Percentiles rank a stretch among this genome's conserved stretches.
These are phyloP conservation scores for Periplaneta americana DNA, from an alignment of 1,140 invertebrate species.

Conservation along the genomic window DNA sequence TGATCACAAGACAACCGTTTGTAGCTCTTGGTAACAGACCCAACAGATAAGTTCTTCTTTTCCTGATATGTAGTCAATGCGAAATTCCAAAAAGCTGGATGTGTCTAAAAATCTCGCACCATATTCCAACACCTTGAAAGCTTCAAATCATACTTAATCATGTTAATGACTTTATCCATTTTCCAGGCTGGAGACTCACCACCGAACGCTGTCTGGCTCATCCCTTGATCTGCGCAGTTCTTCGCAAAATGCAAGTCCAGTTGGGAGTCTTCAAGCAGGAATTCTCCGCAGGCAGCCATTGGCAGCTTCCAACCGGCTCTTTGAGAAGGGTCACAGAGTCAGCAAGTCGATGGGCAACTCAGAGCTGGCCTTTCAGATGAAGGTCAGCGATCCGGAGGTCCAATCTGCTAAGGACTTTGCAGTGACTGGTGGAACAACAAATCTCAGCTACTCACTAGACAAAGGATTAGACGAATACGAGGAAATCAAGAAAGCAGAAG, in stretches of 20 bases:
- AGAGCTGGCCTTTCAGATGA: constrained; percentile 17
- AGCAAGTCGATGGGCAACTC: constrained; percentile 12
- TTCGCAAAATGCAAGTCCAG: constrained; percentile 31
- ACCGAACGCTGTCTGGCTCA: constrained; percentile 41
- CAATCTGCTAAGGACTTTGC: constrained; percentile 4
- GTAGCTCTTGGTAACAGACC: no score
- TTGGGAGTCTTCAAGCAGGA: constrained; percentile 26
- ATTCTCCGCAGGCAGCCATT: background rate
- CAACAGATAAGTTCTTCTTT: no score
- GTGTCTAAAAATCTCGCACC: no score
- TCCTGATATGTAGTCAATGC: no score
- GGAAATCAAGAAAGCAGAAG: constrained; percentile 21
- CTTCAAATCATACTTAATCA: no score
- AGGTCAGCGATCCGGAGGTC: constrained; percentile 17
- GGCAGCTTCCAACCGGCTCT: background rate
- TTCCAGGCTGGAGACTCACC: constrained; percentile 37
- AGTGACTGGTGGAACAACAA: background rate
- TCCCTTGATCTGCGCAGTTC: constrained; percentile 37
- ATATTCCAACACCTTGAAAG: no score
- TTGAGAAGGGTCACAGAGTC: constrained; percentile 17
- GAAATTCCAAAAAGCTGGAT: no score
- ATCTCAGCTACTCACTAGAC: constrained; percentile 43
- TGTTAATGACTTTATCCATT: background rate
- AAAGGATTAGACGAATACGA: constrained; percentile 42
- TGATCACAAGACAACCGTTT: no score